These are phyloP conservation scores for Eledone cirrhosa DNA, from an alignment of 2,888 invertebrate species.

Conservation along the genomic window DNA sequence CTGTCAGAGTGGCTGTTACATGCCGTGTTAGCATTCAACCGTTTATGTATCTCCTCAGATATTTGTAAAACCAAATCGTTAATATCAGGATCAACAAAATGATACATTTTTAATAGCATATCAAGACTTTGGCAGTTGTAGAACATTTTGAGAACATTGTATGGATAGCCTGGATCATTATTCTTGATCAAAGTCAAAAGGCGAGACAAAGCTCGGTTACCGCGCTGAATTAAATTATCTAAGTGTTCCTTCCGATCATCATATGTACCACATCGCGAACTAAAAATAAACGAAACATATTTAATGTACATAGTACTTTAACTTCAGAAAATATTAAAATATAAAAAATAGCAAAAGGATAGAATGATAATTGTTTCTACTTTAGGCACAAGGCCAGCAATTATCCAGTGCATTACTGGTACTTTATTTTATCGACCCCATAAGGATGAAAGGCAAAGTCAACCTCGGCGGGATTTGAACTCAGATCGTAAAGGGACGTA, in stretches of 20 bases:
- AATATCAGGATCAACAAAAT: slow-evolving; percentile 55
- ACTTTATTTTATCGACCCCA: too few species aligned
- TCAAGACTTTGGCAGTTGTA: slow-evolving; percentile 58
- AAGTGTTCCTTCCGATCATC: slow-evolving; percentile 51
- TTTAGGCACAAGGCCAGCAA: too few species aligned
- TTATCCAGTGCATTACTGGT: too few species aligned
- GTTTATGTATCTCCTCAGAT: slow-evolving; percentile 43
- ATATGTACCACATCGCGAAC: slow-evolving; percentile 32
- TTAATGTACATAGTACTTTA: too few species aligned
- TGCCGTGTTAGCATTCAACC: background rate
- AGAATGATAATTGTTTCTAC: too few species aligned
- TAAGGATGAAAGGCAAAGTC: too few species aligned
- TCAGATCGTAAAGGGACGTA: too few species aligned
- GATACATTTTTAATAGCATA: slow-evolving; percentile 53
- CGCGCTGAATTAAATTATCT: slow-evolving; percentile 47
- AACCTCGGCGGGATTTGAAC: too few species aligned
- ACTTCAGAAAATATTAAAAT: too few species aligned
- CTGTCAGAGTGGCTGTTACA: background rate
- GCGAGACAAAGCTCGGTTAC: slow-evolving; percentile 46
- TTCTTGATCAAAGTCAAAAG: slow-evolving; percentile 46
- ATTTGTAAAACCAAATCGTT: slow-evolving; percentile 48
- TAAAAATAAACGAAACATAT: background rate
- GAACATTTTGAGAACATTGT: slow-evolving; percentile 54
- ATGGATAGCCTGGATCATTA: slow-evolving; percentile 42
- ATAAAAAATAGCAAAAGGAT: too few species aligned